Conservation (phyloP, 2,888 invertebrate species). For the Eupithecia centaureata region DNA sequence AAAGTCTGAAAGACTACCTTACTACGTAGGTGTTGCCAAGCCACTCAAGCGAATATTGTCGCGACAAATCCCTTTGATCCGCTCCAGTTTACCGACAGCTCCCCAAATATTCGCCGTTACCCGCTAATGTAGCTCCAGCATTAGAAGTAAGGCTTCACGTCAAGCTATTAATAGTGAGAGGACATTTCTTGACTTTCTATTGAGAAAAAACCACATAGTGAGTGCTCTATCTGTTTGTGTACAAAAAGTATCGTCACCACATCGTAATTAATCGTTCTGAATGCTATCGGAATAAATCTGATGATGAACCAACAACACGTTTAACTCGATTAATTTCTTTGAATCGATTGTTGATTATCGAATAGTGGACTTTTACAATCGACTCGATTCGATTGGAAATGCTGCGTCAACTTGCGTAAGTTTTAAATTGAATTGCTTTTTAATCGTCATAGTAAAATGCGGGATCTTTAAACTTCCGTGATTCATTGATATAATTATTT, state of each 20-base stretch:
- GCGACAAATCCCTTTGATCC: too few relatives aligned
- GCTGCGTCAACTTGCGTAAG: conserved; percentile 22
- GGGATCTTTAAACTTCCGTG: neutral
- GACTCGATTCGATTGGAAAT: conserved; percentile 34
- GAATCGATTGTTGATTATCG: conserved; percentile 41
- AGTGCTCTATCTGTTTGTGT: neutral
- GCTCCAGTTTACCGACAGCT: too few relatives aligned
- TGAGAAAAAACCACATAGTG: neutral
- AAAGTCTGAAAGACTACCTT: too few relatives aligned
- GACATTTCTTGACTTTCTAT: too few relatives aligned
- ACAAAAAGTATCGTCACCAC: conserved; percentile 4
- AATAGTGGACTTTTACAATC: conserved; percentile 36
- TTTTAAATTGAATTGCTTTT: conserved; percentile 20
- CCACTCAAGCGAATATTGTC: too few relatives aligned
- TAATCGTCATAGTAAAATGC: neutral
- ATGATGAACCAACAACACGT: conserved; percentile 43
- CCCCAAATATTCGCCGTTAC: too few relatives aligned
- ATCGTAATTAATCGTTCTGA: conserved; percentile 34
- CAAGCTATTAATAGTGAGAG: too few relatives aligned
- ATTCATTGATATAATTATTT: too few relatives aligned
- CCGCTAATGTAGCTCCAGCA: too few relatives aligned
- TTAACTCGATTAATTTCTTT: conserved; percentile 43
- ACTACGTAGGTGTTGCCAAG: too few relatives aligned
- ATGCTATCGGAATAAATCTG: conserved; percentile 40
- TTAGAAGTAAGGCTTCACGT: too few relatives aligned